Evolutionary conservation across 2,888 invertebrate genomes (phyloP), one percentile per base, ranked within the genome.

Genomic region (Orchesellides sinensis): DNA sequence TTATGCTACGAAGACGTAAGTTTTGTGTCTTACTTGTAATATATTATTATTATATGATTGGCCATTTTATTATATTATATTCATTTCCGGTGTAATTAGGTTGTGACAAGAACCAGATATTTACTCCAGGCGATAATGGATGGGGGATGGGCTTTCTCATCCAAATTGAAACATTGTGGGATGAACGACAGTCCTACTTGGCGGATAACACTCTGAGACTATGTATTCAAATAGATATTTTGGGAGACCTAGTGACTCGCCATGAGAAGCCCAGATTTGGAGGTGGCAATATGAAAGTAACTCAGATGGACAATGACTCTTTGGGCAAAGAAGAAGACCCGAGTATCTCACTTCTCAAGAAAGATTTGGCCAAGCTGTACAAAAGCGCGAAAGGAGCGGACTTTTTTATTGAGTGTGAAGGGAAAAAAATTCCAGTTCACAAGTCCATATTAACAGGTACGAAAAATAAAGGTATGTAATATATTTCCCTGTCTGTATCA

Each of bases 71-170:
- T 52, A 17, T n/a, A 52, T 27, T 32, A 63, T 8, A 21, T 61
- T 12, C 1, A 21, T n/a, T 54, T 23, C 70, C 14, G 10, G 10
- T 32, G 40, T 40, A 40, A 8, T 8, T n/a, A 84, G 84, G 84
- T 47, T 84, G 84, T 68, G 82, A 82, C 56, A 84, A 84, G 63
- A 78, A 82, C 25, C 84, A 84, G 25, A 68, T 81, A 8, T 84
- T 84, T 35, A 84, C 82, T 5, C 75, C 84, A 8, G 84, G 82
- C 17, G 84, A 84, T 35, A 84, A 84, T 29, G 84, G 84, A 0
- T 84, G 84, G 84, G 84, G 84, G 0, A 77, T 84, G 78, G 82
- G 84, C 0, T 82, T 82, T 52, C 82, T 84, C 2, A 84, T 84
- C 10, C 78, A 78, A 5, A 83, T 85, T 25, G 80, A 83, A 56